Base-by-base conservation (phyloP, 2,113 vertebrate genomes). In the Indicator indicator region DNA sequence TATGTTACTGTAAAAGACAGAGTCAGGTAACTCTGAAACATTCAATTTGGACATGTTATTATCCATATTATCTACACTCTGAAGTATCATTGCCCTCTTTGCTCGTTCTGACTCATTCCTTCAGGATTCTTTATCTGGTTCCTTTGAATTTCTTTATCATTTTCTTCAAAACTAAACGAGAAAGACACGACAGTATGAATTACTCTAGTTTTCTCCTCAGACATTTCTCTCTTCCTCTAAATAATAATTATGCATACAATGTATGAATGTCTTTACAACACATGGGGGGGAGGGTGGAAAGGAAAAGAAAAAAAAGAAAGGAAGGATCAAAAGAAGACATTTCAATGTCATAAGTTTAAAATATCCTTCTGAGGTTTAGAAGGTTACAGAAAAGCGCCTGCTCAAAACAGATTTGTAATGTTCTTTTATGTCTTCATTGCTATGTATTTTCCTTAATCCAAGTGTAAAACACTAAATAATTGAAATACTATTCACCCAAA, bases 221-320 rank as follows among this genome's bases (percentile, higher is more conserved):
- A 44, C 30, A 79, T 77, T 56, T 62, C 15, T 75, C 81, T 69
- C 17, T 73, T 86, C 32, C 11, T 87, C 50, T 75, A 13, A 56
- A 69, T 44, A 77, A 63, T 16, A 68, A 69, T 42, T 60, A 54
- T 21, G 17, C 33, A 52, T 15, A 80, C 5, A 77, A 59, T 12
- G 8, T 0, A 1, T 14, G 12, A 89, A 20, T 55, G 7, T 3
- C 23, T 82, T 64, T 0, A 2, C 6, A 75, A 24, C 5, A 78
- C 5, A 40, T 3, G 5, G 2, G 56, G 30, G 9, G 5, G 16
- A 52, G 24, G 23, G 23, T 24, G 11, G 6, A n/a, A 68, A 68
- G 3, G 10, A 9, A 18, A 62, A 40, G 18, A 9, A n/a, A 52
- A n/a, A 4, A 46, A 16, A 12, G 4, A 21, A n/a, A 4, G 48